Evolutionary conservation across 92 coral and sea anemone species (phyloP).

Genomic region (Pocillopora meandrina): DNA sequence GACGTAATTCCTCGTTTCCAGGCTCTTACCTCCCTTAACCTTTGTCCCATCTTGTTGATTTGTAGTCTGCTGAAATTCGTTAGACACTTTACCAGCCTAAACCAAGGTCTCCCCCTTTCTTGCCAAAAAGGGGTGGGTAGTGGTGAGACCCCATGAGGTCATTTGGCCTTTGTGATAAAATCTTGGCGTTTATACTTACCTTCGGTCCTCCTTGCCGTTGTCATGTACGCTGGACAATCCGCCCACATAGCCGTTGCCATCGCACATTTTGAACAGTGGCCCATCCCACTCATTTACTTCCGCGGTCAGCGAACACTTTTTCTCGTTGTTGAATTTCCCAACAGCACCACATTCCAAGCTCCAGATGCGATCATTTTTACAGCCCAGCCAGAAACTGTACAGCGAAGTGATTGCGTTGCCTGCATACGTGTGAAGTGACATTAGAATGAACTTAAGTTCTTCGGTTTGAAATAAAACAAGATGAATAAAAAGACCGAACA

Average conservation of each 20-base stretch:
- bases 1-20: too few relatives aligned
- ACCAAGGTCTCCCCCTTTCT: background rate
- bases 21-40: too few relatives aligned
- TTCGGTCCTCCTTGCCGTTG: conserved; percentile 24
- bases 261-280: background rate
- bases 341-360: background rate
- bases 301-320: too few relatives aligned
- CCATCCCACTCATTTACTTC: background rate
- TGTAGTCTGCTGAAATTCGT: too few relatives aligned
- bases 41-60: too few relatives aligned
- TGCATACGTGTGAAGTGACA: background rate
- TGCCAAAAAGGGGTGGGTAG: background rate
- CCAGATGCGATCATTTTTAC: conserved; percentile 24
- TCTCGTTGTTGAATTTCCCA: background rate
- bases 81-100: too few relatives aligned
- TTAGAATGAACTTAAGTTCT: too few relatives aligned
- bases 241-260: background rate
- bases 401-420: background rate
- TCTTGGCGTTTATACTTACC: background rate
- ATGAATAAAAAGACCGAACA: too few relatives aligned
- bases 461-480: too few relatives aligned
- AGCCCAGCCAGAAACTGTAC: conserved; percentile 9
- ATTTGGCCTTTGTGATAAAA: background rate
- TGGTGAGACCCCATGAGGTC: background rate
- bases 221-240: conserved; percentile 5